Evolutionary conservation across 2,113 vertebrate species (phyloP).

Genomic region (Mesembrinibis cayennensis): DNA sequence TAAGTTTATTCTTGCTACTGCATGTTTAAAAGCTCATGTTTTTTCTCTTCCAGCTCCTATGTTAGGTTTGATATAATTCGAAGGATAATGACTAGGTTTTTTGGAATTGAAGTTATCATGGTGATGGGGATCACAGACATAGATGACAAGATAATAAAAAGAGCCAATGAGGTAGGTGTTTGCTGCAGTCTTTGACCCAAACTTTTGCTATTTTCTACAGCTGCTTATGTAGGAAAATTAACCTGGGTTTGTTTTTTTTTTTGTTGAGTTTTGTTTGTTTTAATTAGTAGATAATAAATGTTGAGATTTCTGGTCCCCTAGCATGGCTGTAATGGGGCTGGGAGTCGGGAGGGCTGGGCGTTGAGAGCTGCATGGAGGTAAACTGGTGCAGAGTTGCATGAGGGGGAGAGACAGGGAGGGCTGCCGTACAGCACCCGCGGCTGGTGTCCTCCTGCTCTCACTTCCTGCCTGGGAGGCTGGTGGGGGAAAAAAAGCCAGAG

Average conservation of each 20-base stretch:
- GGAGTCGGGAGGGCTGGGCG: neutral
- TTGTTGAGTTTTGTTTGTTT: neutral
- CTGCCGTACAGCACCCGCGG: fast-evolving
- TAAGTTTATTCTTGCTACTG: neutral
- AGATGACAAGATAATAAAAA: slow-evolving; percentile 93
- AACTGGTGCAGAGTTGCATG: neutral
- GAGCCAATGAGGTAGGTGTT: slow-evolving; percentile 81
- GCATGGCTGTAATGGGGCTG: neutral
- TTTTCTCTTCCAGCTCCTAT: slow-evolving; percentile 83
- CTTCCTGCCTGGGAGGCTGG: neutral
- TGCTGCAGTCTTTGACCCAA: neutral
- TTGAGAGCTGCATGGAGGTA: fast-evolving
- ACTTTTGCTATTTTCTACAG: neutral
- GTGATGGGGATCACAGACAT: slow-evolving; percentile 97
- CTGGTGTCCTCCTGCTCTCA: neutral
- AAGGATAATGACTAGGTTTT: slow-evolving; percentile 84
- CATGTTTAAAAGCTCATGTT: neutral
- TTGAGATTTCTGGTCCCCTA: neutral
- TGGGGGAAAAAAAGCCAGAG: fast-evolving
- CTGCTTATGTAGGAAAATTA: neutral
- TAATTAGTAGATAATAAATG: neutral
- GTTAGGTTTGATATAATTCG: slow-evolving; percentile 93
- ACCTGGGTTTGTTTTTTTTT: neutral
- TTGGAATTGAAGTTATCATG: slow-evolving; percentile 87
- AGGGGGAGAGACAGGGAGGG: neutral